phyloP scores from a whole-genome alignment of 1,140 invertebrate species.

The Zaprionus vittiger region DNA sequence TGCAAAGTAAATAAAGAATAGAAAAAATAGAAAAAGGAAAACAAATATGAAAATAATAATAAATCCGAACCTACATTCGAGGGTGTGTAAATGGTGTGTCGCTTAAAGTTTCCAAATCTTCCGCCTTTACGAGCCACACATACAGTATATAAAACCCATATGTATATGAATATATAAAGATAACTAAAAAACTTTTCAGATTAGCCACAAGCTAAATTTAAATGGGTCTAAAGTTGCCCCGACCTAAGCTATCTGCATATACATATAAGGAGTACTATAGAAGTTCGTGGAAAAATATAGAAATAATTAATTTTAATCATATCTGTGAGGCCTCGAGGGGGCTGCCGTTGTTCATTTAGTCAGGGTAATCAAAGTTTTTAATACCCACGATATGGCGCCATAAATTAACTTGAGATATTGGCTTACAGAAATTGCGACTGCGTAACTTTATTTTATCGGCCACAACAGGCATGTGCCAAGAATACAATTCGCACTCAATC shows the following conservation, averaged over 20 bases:
- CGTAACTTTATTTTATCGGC: slow-evolving; percentile 5
- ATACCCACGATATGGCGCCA: slow-evolving; percentile 24
- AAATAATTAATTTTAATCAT: slow-evolving; percentile 24
- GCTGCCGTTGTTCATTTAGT: slow-evolving; percentile 20
- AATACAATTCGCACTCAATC: not conserved
- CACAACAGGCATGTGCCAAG: not conserved
- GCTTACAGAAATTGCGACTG: slow-evolving; percentile 9
- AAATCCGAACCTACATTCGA: slow-evolving; percentile 1
- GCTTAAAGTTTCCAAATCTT: slow-evolving; percentile 9
- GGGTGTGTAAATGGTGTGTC: slow-evolving; percentile 15
- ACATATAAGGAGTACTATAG: slow-evolving; percentile 1
- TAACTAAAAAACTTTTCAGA: slow-evolving; percentile 20
- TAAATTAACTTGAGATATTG: slow-evolving; percentile 23
- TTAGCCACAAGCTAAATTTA: slow-evolving; percentile 28
- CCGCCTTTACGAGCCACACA: slow-evolving; percentile 7
- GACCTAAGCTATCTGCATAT: slow-evolving; percentile 25
- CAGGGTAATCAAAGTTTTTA: slow-evolving; percentile 30
- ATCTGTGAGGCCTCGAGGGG: slow-evolving; percentile 3
- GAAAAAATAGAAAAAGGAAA: slow-evolving; percentile 17
- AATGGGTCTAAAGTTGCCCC: slow-evolving; percentile 9
- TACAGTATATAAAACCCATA: not conserved
- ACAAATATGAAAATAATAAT: slow-evolving; percentile 22
- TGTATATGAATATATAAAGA: slow-evolving; percentile 11
- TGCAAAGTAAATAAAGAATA: slow-evolving; percentile 27
- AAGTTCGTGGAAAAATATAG: slow-evolving; percentile 15